Base-by-base conservation (phyloP, 2,113 vertebrate species). In the Myrmecobius fasciatus region DNA sequence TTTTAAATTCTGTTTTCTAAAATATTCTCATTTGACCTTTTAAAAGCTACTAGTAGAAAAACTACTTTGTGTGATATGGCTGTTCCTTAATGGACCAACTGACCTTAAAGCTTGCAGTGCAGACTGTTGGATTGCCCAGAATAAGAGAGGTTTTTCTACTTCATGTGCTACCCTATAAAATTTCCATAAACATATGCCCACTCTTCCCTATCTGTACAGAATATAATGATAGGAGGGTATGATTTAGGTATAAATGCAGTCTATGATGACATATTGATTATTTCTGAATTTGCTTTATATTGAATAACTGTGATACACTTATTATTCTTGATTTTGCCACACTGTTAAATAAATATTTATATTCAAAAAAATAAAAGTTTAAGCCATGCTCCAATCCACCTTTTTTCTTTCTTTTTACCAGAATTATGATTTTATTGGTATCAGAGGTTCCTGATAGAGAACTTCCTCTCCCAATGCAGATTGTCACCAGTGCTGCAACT, bases 21-120 rank as follows among this genome's bases (percentile, higher is more conserved):
- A 88, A 60, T 90, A 89, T n/a, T 46, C 22, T 9, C 53, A 25
- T 48, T 36, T 46, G 90, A 47, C 46, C 60, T 6, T 25, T 46
- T 51, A 94, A 91, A 94, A 91, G n/a, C 47, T 89, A n/a, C n/a
- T 54, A 26, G 53, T 54, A 31, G 25, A 60, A 60, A 60, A 75
- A 36, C 60, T 75, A 20, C 56, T 36, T 75, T n/a, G 60, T 75
- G 12, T 75, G 60, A 75, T n/a, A 10, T 54, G 53, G 25, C 24
- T 54, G 8, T 54, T 54, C 25, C 53, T 54, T n/a, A n/a, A 75
- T 17, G 31, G 14, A n/a, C 36, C 36, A n/a, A 5, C n/a, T 75
- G 31, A 75, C 31, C 60, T 75, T 24, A 17, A 75, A 75, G 60
- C 11, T 20, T 75, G 60, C 11, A 75, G 36, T n/a, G 31, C 36